Conservation (phyloP, 2,888 invertebrate genomes). For the Agonum fuliginosum region DNA sequence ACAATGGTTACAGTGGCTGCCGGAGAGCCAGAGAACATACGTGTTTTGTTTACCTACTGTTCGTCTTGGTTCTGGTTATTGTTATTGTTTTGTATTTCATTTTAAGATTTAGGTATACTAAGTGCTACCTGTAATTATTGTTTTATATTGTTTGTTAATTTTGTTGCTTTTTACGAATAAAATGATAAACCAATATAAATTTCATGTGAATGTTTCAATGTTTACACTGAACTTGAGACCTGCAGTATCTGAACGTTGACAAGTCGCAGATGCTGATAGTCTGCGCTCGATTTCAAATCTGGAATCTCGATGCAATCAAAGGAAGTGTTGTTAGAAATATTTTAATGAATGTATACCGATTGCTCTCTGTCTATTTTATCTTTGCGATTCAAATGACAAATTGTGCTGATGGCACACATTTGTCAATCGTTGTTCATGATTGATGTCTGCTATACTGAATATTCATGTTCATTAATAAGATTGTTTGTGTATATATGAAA, state of each 20-base stretch:
- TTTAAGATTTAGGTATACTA: background rate
- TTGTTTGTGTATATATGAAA: background rate
- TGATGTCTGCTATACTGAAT: slow-evolving; percentile 14
- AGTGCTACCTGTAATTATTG: background rate
- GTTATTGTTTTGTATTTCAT: slow-evolving; percentile 47
- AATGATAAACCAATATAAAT: slow-evolving; percentile 5
- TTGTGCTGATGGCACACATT: slow-evolving; percentile 47
- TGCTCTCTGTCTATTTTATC: slow-evolving; percentile 45
- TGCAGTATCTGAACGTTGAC: slow-evolving; percentile 50
- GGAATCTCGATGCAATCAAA: slow-evolving; percentile 45
- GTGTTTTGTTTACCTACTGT: slow-evolving; percentile 52
- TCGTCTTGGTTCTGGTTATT: slow-evolving; percentile 10
- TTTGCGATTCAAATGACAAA: slow-evolving; percentile 46
- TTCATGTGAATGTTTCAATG: background rate
- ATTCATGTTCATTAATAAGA: slow-evolving; percentile 22
- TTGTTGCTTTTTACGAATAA: too few relatives aligned
- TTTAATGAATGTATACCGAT: slow-evolving; percentile 26
- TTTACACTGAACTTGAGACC: slow-evolving; percentile 57
- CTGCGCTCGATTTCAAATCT: background rate
- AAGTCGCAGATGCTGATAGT: slow-evolving; percentile 53
- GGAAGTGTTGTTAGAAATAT: slow-evolving; percentile 44
- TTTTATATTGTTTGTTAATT: background rate
- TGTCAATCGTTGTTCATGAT: too few relatives aligned
- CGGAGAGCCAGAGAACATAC: slow-evolving; percentile 35
- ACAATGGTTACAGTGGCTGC: slow-evolving; percentile 54